Percentiles rank a stretch among this genome's conserved stretches.
Conservation (phyloP, 2,797 vertebrate species). For the Molossus molossus region DNA sequence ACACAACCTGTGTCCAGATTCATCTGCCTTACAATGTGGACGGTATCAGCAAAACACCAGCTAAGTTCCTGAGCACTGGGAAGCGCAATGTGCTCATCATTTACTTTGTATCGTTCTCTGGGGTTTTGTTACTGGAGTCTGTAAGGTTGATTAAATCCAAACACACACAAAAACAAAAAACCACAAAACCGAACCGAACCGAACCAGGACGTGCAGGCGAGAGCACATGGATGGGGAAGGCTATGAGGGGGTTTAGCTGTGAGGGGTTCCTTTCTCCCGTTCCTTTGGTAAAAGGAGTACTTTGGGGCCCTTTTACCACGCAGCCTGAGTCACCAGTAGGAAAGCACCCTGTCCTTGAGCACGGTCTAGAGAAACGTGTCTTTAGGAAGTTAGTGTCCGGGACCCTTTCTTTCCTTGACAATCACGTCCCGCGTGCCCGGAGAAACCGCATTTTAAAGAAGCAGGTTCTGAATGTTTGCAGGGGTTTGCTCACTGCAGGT, state of each 20-base stretch:
- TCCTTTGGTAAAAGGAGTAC: not conserved
- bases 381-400: not conserved
- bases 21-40: not conserved
- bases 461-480: not conserved
- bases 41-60: not conserved
- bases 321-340: not conserved
- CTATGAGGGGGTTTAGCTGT: not conserved
- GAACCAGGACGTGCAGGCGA: not conserved
- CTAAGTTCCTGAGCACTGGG: not conserved
- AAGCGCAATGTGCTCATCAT: not conserved
- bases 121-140: not conserved
- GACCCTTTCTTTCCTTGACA: slow-evolving; percentile 4
- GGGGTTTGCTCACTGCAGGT: not conserved
- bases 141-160: not conserved
- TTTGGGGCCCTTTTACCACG: not conserved
- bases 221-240: not conserved
- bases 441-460: not conserved
- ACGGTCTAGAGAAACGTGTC: not conserved
- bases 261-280: not conserved
- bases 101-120: not conserved
- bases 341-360: not conserved
- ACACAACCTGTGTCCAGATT: not conserved
- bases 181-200: too few species aligned
- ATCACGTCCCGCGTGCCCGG: not conserved
- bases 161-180: not conserved